phyloP scores from a whole-genome alignment of 2,888 invertebrate species.

The Phaedon cochleariae region DNA sequence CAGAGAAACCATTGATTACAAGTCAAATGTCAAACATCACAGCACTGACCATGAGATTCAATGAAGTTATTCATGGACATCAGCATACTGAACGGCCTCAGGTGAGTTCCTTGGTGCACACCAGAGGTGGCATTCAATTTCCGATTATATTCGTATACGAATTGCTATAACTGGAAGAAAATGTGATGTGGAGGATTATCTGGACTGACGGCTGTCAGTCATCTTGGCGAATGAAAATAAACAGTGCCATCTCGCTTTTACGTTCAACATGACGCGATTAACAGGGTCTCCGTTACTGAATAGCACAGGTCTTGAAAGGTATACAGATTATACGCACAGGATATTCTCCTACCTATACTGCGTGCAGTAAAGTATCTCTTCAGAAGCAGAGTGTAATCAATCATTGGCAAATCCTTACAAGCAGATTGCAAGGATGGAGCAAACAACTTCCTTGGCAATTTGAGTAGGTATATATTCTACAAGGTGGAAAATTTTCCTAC shows the following conservation, averaged over 20 bases:
- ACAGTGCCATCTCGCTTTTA: not conserved
- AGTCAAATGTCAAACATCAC: too few relatives aligned
- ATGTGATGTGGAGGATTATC: not conserved
- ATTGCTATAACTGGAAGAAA: too few relatives aligned
- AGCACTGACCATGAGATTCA: too few relatives aligned
- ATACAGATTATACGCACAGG: not conserved
- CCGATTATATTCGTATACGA: too few relatives aligned
- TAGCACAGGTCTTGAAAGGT: not conserved
- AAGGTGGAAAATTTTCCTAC: not conserved
- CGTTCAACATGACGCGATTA: not conserved
- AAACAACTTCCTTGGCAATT: too few relatives aligned
- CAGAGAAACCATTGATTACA: too few relatives aligned
- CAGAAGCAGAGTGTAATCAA: slow-evolving; percentile 40
- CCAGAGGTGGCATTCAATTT: too few relatives aligned
- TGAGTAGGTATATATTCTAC: too few relatives aligned
- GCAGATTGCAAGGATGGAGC: too few relatives aligned
- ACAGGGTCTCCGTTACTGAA: not conserved
- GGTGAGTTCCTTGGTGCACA: too few relatives aligned
- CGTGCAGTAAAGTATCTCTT: not conserved
- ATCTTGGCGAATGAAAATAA: not conserved
- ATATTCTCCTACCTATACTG: not conserved
- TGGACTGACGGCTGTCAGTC: not conserved
- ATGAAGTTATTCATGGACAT: too few relatives aligned
- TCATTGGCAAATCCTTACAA: slow-evolving; percentile 44
- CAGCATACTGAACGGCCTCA: too few relatives aligned